These are phyloP conservation scores for Cossypha niveicapilla DNA, from an alignment of 2,797 vertebrate genomes.

Conservation along the genomic window DNA sequence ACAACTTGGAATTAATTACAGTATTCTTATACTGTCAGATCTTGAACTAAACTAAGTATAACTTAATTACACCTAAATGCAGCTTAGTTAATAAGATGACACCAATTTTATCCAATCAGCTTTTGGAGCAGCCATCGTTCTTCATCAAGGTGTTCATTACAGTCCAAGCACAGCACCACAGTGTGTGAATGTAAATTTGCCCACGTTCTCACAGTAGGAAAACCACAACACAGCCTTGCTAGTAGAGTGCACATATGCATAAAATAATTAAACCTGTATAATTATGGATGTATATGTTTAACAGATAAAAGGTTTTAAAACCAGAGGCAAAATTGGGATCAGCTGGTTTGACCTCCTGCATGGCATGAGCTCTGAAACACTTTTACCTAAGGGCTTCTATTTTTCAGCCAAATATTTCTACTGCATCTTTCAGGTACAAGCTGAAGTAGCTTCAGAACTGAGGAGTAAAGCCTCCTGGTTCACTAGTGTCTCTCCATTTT, in stretches of 20 bases:
- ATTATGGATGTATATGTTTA: background rate
- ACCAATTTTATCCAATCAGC: background rate
- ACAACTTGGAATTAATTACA: background rate
- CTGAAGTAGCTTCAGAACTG: background rate
- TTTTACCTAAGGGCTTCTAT: background rate
- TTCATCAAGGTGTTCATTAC: background rate
- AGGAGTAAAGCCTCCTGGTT: background rate
- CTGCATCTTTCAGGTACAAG: background rate
- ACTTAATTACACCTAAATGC: background rate
- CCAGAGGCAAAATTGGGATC: background rate
- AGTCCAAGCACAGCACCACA: background rate
- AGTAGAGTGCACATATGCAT: background rate
- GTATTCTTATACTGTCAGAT: background rate
- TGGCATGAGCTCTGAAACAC: background rate
- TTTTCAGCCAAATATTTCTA: background rate
- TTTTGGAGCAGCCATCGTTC: background rate
- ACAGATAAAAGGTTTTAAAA: background rate
- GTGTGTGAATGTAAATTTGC: background rate
- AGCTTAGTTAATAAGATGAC: background rate
- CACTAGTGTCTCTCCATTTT: background rate
- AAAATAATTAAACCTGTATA: background rate
- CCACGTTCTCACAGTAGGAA: background rate
- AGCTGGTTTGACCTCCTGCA: background rate
- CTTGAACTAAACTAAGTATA: background rate
- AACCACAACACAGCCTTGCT: constrained; percentile 2